These are phyloP conservation scores for Dastarcus helophoroides DNA, from an alignment of 2,888 invertebrate species.

Conservation along the genomic window DNA sequence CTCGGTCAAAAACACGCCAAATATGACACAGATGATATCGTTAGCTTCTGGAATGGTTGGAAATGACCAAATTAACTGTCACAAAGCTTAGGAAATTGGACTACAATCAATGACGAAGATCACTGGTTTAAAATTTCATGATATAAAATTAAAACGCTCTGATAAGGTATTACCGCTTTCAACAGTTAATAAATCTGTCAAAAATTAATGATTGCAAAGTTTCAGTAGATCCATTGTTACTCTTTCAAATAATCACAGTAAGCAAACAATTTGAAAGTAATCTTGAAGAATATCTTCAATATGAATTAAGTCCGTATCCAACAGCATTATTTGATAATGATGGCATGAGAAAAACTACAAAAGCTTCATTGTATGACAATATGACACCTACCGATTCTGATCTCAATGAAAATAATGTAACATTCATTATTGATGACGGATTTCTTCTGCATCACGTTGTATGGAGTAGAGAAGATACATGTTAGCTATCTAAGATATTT, in stretches of 20 bases:
- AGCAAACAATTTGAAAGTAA: constrained; percentile 16
- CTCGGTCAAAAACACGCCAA: too few species aligned
- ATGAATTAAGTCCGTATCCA: constrained; percentile 16
- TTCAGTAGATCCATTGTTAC: constrained; percentile 13
- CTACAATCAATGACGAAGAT: constrained; percentile 14
- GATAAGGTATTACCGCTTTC: constrained; percentile 19
- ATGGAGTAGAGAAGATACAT: too few species aligned
- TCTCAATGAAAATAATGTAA: constrained; percentile 11
- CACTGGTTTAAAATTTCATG: constrained; percentile 11
- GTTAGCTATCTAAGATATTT: too few species aligned
- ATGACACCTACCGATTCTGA: constrained; percentile 8
- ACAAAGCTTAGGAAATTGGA: constrained; percentile 15
- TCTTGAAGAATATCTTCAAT: constrained; percentile 15
- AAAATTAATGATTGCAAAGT: constrained; percentile 14
- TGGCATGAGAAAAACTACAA: constrained; percentile 18
- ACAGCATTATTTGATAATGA: constrained; percentile 12
- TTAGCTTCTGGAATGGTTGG: constrained; percentile 21
- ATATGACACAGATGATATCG: constrained; percentile 15
- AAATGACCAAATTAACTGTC: constrained; percentile 18
- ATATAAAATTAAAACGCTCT: constrained; percentile 22
- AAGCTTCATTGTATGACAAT: constrained; percentile 18
- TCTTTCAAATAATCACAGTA: constrained; percentile 17
- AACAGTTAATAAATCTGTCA: constrained; percentile 13
- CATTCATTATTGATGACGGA: constrained; percentile 13
- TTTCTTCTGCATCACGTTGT: constrained; percentile 12